A percentile compares a stretch with the other conserved stretches of the same genome.
phyloP scores from a whole-genome alignment of 2,113 vertebrate genomes.

The Octodon degus region DNA sequence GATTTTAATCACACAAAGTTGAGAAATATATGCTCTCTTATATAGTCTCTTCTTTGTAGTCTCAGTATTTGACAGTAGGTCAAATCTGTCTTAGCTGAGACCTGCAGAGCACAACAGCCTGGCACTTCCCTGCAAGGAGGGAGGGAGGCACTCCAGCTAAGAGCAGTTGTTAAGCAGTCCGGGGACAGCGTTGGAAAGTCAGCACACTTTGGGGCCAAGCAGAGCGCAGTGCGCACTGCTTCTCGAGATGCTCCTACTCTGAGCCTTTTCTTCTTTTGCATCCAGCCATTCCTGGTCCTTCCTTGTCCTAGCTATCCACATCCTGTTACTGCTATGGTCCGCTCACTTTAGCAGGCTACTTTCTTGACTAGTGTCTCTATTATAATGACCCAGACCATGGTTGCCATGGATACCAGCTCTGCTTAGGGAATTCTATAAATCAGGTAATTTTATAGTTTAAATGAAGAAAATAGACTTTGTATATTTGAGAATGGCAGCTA shows the following conservation, averaged over 20 bases:
- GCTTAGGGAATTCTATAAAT: neutral
- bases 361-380: slow-evolving; percentile 1
- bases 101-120: neutral
- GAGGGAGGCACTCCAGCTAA: neutral
- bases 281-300: neutral
- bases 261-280: neutral
- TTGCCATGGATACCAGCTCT: neutral
- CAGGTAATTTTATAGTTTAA: slow-evolving; percentile 17
- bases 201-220: neutral
- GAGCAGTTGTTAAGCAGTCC: neutral
- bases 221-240: neutral
- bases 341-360: neutral
- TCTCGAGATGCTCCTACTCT: neutral
- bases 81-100: neutral
- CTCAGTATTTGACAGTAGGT: slow-evolving; percentile 14
- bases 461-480: neutral
- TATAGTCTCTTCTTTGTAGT: slow-evolving; percentile 1
- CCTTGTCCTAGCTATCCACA: no score
- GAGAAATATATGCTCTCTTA: neutral
- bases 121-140: neutral
- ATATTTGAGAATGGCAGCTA: neutral
- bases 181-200: neutral
- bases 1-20: slow-evolving; percentile 6
- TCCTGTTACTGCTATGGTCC: neutral
- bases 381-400: neutral